A percentile compares a stretch with the other conserved stretches of the same genome.
These are phyloP conservation scores for Caenorhabditis sp. DNA, from an alignment of 2,888 invertebrate species.

Conservation along the genomic window DNA sequence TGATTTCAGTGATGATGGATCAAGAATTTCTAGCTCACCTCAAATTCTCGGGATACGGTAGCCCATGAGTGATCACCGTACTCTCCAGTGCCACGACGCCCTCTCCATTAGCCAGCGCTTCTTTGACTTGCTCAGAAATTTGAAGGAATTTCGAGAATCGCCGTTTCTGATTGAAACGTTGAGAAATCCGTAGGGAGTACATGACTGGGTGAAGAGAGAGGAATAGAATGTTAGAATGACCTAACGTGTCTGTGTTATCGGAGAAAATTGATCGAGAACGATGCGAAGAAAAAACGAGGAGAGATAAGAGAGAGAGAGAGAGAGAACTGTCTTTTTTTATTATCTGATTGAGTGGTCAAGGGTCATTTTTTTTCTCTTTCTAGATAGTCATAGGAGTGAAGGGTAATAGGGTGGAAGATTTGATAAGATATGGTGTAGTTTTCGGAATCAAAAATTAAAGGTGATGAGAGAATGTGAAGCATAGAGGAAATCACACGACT, in stretches of 20 bases:
- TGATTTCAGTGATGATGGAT: neutral
- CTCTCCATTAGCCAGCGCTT: slow-evolving; percentile 69
- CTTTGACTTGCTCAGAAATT: slow-evolving; percentile 65
- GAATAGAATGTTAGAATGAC: slow-evolving; percentile 17
- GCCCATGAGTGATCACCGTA: slow-evolving; percentile 97
- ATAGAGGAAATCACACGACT: too few species aligned
- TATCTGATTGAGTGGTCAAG: neutral
- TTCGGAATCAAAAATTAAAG: too few species aligned
- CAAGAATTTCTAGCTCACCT: slow-evolving; percentile 84
- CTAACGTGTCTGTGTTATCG: neutral
- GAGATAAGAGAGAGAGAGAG: neutral
- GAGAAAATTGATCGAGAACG: neutral
- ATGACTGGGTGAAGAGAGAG: neutral
- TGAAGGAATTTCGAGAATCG: slow-evolving; percentile 47
- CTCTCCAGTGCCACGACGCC: slow-evolving; percentile 95
- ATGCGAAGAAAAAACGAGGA: neutral
- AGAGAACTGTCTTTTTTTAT: neutral
- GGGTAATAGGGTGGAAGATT: too few species aligned
- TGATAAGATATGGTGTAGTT: too few species aligned
- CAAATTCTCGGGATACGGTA: slow-evolving; percentile 95
- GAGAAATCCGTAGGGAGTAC: slow-evolving; percentile 28
- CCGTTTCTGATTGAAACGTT: slow-evolving; percentile 23
- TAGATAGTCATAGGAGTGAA: too few species aligned
- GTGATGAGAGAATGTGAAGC: too few species aligned
- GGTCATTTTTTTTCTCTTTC: too few species aligned